phyloP scores from a whole-genome alignment of 2,888 invertebrate species.

The Acleris emargana region DNA sequence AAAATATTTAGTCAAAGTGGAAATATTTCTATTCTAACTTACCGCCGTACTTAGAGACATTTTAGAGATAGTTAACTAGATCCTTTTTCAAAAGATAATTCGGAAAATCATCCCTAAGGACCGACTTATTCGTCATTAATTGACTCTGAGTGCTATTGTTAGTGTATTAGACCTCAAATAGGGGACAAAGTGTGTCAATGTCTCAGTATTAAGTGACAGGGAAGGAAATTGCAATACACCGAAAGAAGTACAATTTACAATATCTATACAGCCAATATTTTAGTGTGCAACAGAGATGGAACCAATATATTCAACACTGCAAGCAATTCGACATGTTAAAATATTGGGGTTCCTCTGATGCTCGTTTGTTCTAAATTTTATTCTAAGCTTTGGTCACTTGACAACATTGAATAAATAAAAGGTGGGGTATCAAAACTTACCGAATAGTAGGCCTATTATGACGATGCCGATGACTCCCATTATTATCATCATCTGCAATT shows the following conservation, averaged over 20 bases:
- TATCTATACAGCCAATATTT: conserved; percentile 36
- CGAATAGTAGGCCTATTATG: conserved; percentile 93
- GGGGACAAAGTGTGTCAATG: not conserved
- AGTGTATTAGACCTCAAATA: too few relatives aligned
- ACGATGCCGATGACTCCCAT: conserved; percentile 93
- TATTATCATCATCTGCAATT: conserved; percentile 93
- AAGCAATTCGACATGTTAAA: not conserved
- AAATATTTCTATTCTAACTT: too few relatives aligned
- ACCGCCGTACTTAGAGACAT: too few relatives aligned
- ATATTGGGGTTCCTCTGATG: conserved; percentile 21
- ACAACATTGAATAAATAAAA: conserved; percentile 45
- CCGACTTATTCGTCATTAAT: too few relatives aligned
- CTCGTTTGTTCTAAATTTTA: conserved; percentile 12
- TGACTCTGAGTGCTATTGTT: too few relatives aligned
- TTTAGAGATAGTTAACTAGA: too few relatives aligned
- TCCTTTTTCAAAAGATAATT: too few relatives aligned
- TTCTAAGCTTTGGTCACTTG: conserved; percentile 39
- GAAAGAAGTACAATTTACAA: conserved; percentile 22
- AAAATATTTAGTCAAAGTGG: too few relatives aligned
- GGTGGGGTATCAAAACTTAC: conserved; percentile 83
- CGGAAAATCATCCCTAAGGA: too few relatives aligned
- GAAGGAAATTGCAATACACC: conserved; percentile 19
- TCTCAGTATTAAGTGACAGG: conserved; percentile 10
- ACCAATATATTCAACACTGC: conserved; percentile 6
- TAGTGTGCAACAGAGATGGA: conserved; percentile 26